Evolutionary conservation across 1,140 invertebrate genomes (phyloP).

Genomic region (Magallana angulata): DNA sequence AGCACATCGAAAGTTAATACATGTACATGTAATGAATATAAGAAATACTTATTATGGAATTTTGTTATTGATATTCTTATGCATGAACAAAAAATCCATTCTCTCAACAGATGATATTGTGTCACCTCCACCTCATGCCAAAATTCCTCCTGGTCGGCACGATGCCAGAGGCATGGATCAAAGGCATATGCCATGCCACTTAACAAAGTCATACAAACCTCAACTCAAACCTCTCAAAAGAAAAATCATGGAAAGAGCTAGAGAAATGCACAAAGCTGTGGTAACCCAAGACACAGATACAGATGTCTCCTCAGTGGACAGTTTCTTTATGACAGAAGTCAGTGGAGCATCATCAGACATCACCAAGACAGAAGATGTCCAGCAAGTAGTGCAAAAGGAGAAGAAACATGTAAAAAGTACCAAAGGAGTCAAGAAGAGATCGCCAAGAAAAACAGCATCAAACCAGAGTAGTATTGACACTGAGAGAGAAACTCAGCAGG

Average conservation of each 20-base stretch:
- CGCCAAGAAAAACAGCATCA: constrained; percentile 11
- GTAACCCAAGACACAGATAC: constrained; percentile 53
- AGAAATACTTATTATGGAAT: neutral
- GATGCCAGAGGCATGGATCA: constrained; percentile 67
- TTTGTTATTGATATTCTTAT: too few species aligned
- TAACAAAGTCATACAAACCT: constrained; percentile 67
- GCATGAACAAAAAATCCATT: too few species aligned
- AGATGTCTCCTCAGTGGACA: constrained; percentile 39
- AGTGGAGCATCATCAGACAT: constrained; percentile 33
- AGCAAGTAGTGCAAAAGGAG: constrained; percentile 54
- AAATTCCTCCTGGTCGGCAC: constrained; percentile 68
- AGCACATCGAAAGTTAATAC: too few species aligned
- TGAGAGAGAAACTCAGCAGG: constrained; percentile 4
- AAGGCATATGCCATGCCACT: constrained; percentile 73
- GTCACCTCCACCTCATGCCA: constrained; percentile 54
- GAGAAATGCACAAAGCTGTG: constrained; percentile 67
- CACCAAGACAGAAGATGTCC: neutral
- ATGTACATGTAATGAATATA: too few species aligned
- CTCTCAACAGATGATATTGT: constrained; percentile 61
- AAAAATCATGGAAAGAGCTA: constrained; percentile 68
- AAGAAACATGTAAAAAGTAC: constrained; percentile 40
- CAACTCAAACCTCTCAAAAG: constrained; percentile 70
- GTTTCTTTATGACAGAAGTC: constrained; percentile 63
- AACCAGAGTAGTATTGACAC: neutral
- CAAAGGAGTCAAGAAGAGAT: constrained; percentile 8